Base-by-base conservation (phyloP, 2,888 invertebrate genomes). In the Drosophila mulleri region DNA sequence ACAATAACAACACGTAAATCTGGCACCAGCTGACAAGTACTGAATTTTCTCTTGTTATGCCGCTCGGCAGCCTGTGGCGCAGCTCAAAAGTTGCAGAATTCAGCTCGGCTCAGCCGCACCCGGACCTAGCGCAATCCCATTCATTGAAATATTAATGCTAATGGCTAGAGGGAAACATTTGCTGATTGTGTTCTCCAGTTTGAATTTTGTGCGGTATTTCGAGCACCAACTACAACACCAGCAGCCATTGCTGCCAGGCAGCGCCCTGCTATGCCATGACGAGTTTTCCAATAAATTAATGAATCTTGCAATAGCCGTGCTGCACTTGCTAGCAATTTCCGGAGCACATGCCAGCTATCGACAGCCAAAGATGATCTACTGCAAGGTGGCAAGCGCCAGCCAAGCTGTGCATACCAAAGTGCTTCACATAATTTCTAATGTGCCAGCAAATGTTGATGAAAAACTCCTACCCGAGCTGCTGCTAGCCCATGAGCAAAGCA, bases 101-200 rank as follows among this genome's bases (percentile, higher is more conserved):
- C 14, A 53, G 26, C 47, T 14, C 53, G 32, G 32, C 47, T 45
- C 29, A 42, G 16, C 32, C 52, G 5, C 12, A 37, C 11, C 16
- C 45, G 29, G 35, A 32, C 45, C 29, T 4, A 14, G 42, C 65
- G 50, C 57, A 67, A 63, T 64, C 61, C 54, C 72, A 79, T 67
- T 67, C 67, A 83, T 83, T 88, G 83, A 88, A 84, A 83, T 85
- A 84, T 84, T 84, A 88, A 88, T 88, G 86, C 75, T 88, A 84
- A 84, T 88, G 83, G 86, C 75, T 74, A 56, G 57, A 67, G 58
- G 71, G 73, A 77, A 83, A 63, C 76, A 73, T 78, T 77, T 78
- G 57, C 75, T 83, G 83, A 83, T 88, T 83, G 83, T 78, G 75
- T 75, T 82, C 72, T 45, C 64, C 56, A 61, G 59, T 45, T 56